Evolutionary conservation across 2,888 invertebrate species (phyloP), one percentile per base, ranked within the genome.

Genomic region (Scaptomyza tumidula): DNA sequence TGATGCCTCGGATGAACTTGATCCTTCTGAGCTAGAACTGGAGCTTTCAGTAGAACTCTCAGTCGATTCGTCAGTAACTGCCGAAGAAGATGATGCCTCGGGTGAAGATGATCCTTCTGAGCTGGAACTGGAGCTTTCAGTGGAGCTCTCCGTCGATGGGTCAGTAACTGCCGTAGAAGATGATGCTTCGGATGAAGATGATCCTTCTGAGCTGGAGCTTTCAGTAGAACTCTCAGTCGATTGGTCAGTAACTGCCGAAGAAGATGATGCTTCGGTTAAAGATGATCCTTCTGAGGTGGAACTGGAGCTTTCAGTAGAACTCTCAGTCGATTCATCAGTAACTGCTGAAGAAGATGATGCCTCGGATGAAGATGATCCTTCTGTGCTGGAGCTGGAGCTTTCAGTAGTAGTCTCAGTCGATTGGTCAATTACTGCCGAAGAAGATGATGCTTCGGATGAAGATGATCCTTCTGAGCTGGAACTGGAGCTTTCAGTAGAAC

Each of bases 391-490:
- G 7, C 44, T 64, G 2, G n/a, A 37, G 35, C 35, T 37, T 37
- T 37, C 37, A 37, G 49, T 53, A 11, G 65, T 46, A n/a, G 31
- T 39, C n/a, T 65, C 55, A 37, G 41, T 14, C 14, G 43, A 13
- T 16, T 5, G 37, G 4, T 58, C 49, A 29, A 19, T 39, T 3
- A 10, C 31, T 5, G 16, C n/a, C 1, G 52, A 44, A 3, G 35
- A 14, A 1, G 60, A 27, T 6, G 53, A 41, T n/a, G 11, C 13
- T 6, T 0, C n/a, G 4, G 39, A 31, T 19, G 55, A 16, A n/a
- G 56, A 44, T n/a, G 56, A 31, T 2, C 9, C 53, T 0, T 55
- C 57, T 0, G 44, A 29, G 5, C 27, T 61, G 0, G 46, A 33
- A 4, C n/a, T 48, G 0, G 13, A 31, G 1, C 14, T 39, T 7